Evolutionary conservation across 2,113 vertebrate species (phyloP).

Genomic region (Lepus americanus): DNA sequence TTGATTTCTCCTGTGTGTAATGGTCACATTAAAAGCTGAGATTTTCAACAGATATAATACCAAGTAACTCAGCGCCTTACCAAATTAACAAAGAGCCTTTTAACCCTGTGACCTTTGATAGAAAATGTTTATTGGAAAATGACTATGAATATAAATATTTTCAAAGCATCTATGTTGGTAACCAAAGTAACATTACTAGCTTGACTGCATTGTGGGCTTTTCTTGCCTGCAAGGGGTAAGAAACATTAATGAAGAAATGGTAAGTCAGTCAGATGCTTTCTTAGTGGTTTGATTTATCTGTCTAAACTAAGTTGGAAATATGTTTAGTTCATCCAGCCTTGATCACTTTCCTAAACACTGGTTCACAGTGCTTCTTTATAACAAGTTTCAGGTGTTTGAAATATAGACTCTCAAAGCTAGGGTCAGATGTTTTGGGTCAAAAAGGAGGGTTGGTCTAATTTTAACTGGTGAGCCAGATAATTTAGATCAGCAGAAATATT

Average conservation of each 20-base stretch:
- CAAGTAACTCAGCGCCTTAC: conserved; percentile 69
- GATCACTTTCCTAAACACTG: neutral
- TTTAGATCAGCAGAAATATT: neutral
- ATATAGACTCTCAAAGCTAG: neutral
- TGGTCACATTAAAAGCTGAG: conserved; percentile 72
- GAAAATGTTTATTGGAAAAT: conserved; percentile 68
- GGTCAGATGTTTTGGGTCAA: neutral
- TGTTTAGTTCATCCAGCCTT: neutral
- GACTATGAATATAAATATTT: conserved; percentile 62
- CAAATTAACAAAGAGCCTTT: conserved; percentile 78
- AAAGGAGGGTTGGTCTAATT: neutral
- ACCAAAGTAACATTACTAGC: conserved; percentile 62
- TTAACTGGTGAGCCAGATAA: neutral
- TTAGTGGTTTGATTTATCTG: conserved; percentile 42
- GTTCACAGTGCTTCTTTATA: neutral
- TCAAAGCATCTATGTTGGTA: conserved; percentile 38
- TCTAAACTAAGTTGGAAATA: conserved; percentile 5
- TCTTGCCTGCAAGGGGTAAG: neutral
- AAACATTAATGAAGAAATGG: conserved; percentile 46
- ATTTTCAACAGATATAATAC: conserved; percentile 73
- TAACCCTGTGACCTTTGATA: conserved; percentile 56
- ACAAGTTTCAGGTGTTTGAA: neutral
- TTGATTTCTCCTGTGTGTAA: conserved; percentile 75
- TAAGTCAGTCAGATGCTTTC: neutral
- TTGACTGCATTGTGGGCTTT: conserved; percentile 31